Evolutionary conservation across 2,888 invertebrate genomes (phyloP), one percentile per base, ranked within the genome.

Genomic region (Drosophila colorata): DNA sequence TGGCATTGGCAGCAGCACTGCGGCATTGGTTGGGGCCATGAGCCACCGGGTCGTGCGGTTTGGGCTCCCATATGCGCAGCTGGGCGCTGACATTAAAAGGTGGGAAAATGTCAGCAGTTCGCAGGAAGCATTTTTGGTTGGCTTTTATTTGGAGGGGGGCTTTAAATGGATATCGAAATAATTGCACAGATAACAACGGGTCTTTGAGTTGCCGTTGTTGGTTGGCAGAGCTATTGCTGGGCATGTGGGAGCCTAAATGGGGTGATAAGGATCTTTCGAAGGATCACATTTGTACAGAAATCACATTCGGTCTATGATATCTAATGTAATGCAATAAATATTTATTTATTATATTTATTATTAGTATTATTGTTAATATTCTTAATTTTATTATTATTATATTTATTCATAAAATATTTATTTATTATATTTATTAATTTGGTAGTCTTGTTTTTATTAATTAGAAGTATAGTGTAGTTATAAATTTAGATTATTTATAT

Each of bases 81-180:
- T 63, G 59, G 41, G 63, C 59, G 85, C 78, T 90, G 91, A 91
- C 91, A 88, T 89, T 90, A 91, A 91, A 90, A 91, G 91, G 89
- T 91, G 91, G 91, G 91, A 91, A 91, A 91, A 87, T 91, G 88
- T 90, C 90, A 90, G 86, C 87, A 89, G 87, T 76, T 78, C 64
- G 52, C 64, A 57, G 56, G 35, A 49, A 18, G 57, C 33, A 40
- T 23, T 58, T 46, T 20, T 14, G 41, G 31, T 41, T 40, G 3
- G 55, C 57, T 53, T 40, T 35, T 53, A 40, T n/a, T 16, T 2
- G 8, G 47, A 7, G 25, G 38, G 3, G 28, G 41, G 1, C 38
- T 44, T 25, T 56, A 44, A 73, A 70, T 57, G 57, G 60, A 73
- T 55, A 68, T 67, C 63, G 38, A 74, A 70, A 67, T 77, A 80